Conservation (phyloP, 2,113 vertebrate species). For the Phodopus roborovskii region DNA sequence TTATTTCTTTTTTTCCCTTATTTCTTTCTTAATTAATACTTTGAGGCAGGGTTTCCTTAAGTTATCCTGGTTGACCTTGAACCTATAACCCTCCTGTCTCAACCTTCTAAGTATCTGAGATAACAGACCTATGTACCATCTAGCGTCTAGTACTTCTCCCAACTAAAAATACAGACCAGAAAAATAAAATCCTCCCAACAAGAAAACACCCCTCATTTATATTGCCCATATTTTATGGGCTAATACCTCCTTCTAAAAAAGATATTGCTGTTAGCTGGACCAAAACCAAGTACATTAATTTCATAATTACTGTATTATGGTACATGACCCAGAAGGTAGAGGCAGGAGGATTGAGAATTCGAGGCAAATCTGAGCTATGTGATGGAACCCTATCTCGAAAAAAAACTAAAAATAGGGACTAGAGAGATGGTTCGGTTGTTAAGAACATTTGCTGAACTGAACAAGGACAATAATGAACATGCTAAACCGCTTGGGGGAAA, state of each 20-base stretch:
- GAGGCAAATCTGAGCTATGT: background rate
- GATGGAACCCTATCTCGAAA: background rate
- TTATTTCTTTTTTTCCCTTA: too few relatives aligned
- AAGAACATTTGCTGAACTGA: background rate
- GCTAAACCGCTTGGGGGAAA: background rate
- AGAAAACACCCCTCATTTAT: background rate
- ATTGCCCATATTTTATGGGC: background rate
- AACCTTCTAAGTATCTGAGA: background rate
- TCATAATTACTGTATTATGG: background rate
- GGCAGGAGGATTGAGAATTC: background rate
- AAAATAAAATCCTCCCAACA: constrained; percentile 51
- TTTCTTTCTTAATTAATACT: background rate
- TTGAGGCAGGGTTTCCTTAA: background rate
- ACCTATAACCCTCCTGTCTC: background rate
- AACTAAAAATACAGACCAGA: constrained; percentile 13
- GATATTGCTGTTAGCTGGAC: background rate
- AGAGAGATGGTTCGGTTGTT: background rate
- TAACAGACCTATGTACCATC: background rate
- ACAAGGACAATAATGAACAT: background rate
- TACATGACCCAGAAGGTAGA: too few relatives aligned
- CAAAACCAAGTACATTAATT: background rate
- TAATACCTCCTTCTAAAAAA: background rate
- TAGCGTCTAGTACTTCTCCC: background rate
- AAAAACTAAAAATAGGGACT: background rate
- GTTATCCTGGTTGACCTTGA: background rate